These are phyloP conservation scores for Gobio gobio DNA, from an alignment of 2,113 vertebrate species.

Conservation along the genomic window DNA sequence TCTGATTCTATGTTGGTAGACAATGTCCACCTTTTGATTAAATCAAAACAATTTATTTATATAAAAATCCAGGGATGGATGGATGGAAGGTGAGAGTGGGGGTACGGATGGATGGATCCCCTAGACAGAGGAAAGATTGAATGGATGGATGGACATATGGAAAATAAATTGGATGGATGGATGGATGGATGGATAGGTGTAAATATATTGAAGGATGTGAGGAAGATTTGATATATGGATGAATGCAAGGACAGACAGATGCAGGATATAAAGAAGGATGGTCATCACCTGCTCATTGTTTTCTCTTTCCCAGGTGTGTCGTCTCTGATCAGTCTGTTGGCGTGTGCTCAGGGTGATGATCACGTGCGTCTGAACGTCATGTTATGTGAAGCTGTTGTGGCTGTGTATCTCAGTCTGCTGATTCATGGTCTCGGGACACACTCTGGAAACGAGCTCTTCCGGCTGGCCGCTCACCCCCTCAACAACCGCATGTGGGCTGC, in stretches of 20 bases:
- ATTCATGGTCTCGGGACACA: slow-evolving; percentile 94
- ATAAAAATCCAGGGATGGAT: background rate
- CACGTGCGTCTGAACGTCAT: slow-evolving; percentile 89
- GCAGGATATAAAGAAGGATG: background rate
- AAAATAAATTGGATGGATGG: background rate
- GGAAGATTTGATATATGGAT: background rate
- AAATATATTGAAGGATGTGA: background rate
- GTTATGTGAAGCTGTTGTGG: slow-evolving; percentile 93
- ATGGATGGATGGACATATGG: background rate
- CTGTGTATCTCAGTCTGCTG: slow-evolving; percentile 92
- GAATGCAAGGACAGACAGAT: background rate
- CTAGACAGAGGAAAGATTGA: background rate
- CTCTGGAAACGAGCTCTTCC: slow-evolving; percentile 91
- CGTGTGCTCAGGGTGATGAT: slow-evolving; percentile 90
- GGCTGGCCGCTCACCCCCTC: slow-evolving; percentile 92
- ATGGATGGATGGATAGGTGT: background rate
- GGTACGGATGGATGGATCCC: background rate
- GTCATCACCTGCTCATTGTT: background rate
- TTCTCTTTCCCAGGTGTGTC: slow-evolving; percentile 83
- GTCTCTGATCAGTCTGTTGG: slow-evolving; percentile 91
- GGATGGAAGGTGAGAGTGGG: background rate
- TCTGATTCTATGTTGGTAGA: background rate
- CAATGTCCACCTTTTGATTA: background rate
- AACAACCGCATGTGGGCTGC: slow-evolving; percentile 98
- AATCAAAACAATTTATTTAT: background rate